phyloP scores from a whole-genome alignment of 2,797 vertebrate genomes.

The Pipistrellus kuhlii region DNA sequence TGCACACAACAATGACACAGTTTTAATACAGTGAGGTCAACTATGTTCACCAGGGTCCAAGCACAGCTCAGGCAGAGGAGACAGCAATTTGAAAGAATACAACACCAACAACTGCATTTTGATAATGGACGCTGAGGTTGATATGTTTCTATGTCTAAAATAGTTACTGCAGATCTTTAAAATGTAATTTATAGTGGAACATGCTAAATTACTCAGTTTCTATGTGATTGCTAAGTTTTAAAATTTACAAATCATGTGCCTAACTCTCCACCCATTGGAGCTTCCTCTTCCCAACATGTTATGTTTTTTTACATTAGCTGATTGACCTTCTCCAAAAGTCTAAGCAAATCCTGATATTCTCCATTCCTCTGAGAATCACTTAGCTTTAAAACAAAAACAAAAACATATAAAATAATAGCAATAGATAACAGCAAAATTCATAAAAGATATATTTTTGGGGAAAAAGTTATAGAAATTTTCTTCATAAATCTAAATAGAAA shows the following conservation, averaged over 20 bases:
- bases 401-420: not conserved
- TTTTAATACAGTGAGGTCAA: not conserved
- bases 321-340: not conserved
- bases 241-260: not conserved
- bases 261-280: fast-evolving
- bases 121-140: not conserved
- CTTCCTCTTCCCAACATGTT: not conserved
- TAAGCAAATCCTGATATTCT: not conserved
- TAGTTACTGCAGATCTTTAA: not conserved
- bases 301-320: not conserved
- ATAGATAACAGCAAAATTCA: not conserved
- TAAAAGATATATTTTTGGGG: not conserved
- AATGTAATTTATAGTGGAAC: not conserved
- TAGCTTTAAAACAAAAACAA: not conserved
- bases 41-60: not conserved
- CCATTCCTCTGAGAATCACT: not conserved
- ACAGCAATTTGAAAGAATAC: not conserved
- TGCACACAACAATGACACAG: too few relatives aligned
- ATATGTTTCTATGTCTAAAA: not conserved
- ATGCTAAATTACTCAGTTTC: not conserved
- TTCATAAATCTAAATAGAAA: not conserved
- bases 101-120: not conserved
- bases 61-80: not conserved
- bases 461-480: not conserved
- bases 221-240: not conserved